These are phyloP conservation scores for Tokudaia tokunoshimensis DNA, from an alignment of 2,797 vertebrate species.

Conservation along the genomic window DNA sequence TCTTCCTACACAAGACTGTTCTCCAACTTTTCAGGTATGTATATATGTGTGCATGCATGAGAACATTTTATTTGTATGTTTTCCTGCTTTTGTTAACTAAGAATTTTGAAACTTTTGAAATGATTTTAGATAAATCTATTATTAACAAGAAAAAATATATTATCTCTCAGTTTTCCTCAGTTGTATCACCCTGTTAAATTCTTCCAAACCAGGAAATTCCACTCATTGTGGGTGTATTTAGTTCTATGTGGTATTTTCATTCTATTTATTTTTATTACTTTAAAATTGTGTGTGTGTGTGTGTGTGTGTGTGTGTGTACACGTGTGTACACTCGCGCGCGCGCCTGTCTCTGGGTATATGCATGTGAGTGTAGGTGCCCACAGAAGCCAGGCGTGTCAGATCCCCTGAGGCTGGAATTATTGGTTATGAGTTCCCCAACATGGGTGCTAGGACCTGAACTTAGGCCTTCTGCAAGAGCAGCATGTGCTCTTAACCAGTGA, in stretches of 20 bases:
- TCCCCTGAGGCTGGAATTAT: neutral
- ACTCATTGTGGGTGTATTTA: neutral
- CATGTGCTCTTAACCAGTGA: neutral
- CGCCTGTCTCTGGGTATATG: neutral
- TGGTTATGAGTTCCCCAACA: neutral
- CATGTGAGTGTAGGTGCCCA: neutral
- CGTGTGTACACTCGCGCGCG: too few relatives aligned
- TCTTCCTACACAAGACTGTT: constrained; percentile 94
- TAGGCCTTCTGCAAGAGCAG: neutral
- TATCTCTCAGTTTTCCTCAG: accelerated
- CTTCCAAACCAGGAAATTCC: neutral
- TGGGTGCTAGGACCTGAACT: neutral
- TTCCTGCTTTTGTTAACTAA: neutral
- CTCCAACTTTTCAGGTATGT: constrained; percentile 96
- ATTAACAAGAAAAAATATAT: neutral
- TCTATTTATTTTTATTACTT: neutral
- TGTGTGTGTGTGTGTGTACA: neutral
- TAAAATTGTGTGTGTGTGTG: neutral
- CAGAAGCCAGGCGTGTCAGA: neutral
- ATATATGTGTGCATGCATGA: neutral
- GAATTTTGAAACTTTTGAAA: neutral
- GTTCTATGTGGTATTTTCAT: neutral
- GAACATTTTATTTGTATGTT: neutral
- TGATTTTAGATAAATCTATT: neutral
- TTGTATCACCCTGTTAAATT: neutral